These are phyloP conservation scores for Papilio gigon DNA, from an alignment of 2,888 invertebrate species.

Conservation along the genomic window DNA sequence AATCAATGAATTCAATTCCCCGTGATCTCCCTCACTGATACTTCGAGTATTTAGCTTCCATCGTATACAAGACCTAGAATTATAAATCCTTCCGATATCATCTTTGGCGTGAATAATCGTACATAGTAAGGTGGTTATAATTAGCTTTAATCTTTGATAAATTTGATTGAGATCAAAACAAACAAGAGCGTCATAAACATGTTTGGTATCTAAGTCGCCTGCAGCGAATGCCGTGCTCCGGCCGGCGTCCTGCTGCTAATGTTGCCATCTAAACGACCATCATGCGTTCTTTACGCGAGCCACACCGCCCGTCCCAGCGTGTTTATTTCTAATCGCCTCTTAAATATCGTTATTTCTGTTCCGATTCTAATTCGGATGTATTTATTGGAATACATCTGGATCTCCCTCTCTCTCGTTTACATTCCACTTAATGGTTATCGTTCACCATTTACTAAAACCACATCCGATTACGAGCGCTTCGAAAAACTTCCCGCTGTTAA, in stretches of 20 bases:
- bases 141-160: constrained; percentile 61
- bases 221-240: constrained; percentile 60
- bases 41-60: too few species aligned
- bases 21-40: too few species aligned
- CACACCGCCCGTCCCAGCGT: constrained; percentile 67
- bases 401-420: constrained; percentile 58
- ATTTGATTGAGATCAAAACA: constrained; percentile 56
- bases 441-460: constrained; percentile 39
- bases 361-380: constrained; percentile 73
- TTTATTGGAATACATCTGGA: constrained; percentile 66
- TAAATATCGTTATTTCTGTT: constrained; percentile 75
- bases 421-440: constrained; percentile 50
- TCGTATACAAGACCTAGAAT: neutral
- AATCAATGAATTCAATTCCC: too few species aligned
- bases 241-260: constrained; percentile 75
- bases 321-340: constrained; percentile 76
- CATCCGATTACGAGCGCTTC: constrained; percentile 36
- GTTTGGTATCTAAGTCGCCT: constrained; percentile 55
- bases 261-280: constrained; percentile 70
- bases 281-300: constrained; percentile 73
- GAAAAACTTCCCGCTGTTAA: constrained; percentile 68
- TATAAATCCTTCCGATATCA: neutral
- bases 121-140: constrained; percentile 51
- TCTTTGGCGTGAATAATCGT: neutral
- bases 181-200: constrained; percentile 70